Base-by-base conservation (phyloP, 2,888 invertebrate species). In the Scaptomyza reducta region DNA sequence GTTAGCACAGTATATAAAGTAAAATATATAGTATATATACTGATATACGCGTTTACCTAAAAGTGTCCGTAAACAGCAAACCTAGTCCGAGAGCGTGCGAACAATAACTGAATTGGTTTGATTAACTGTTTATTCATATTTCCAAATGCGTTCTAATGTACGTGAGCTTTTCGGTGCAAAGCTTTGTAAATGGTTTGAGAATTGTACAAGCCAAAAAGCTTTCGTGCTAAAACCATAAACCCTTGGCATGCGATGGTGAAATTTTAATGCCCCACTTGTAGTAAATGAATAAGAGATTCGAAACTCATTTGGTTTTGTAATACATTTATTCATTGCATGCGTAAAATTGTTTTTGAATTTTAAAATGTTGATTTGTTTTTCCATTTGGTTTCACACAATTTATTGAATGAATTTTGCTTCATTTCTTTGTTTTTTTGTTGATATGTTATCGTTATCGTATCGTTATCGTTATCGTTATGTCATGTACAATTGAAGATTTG, bases 291-390 rank as follows among this genome's bases (percentile, higher is more conserved):
- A 16, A 2, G 18, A 41, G 2, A 10, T 40, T 25, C 18, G 18
- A 27, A 29, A 14, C 10, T 27, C 14, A 6, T 27, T 11, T 50
- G 38, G 22, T 64, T 69, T 74, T 83, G 80, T 63, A 85, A 61
- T 84, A 88, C 84, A 84, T 88, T 88, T 84, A 84, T 84, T 84
- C 77, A 81, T 87, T 88, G 84, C 88, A 84, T 84, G 84, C 84
- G 80, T 88, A 84, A 84, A 84, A 88, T 81, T 69, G 66, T 70
- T 87, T 65, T 38, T 38, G 78, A 80, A 78, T 87, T 88, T 77
- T 84, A 88, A 84, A 88, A 87, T 88, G 85, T 84, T 79, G 64
- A 82, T 81, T 84, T 22, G 22, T 22, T 22, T 3, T 2, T 22
- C 22, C 22, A 22, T 22, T 22, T 40, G 9, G 40, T 66, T 84